Percentiles rank a stretch among this genome's conserved stretches.
phyloP scores from a whole-genome alignment of 2,797 vertebrate species.

The Pampus argenteus region DNA sequence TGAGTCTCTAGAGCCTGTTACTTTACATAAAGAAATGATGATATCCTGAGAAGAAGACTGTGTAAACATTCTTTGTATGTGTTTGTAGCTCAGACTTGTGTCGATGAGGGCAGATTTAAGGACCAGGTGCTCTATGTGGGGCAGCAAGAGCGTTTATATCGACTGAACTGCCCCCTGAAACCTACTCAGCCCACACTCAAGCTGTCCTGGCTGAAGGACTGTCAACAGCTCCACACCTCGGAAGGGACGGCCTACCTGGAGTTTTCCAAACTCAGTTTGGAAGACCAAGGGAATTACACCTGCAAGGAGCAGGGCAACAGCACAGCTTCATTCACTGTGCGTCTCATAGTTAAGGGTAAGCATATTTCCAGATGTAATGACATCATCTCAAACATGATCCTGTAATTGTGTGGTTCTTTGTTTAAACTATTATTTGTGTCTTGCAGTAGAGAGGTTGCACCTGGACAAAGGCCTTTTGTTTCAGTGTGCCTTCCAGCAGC shows the following conservation, averaged over 20 bases:
- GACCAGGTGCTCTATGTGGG: conserved; percentile 55
- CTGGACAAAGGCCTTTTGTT: conserved; percentile 53
- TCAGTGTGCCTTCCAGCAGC: conserved; percentile 24
- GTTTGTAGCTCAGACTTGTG: conserved; percentile 69
- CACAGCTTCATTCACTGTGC: conserved; percentile 65
- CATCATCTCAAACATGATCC: conserved; percentile 14
- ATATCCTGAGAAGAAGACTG: neutral
- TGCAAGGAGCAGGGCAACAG: conserved; percentile 55
- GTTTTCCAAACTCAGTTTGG: conserved; percentile 55
- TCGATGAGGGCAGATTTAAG: conserved; percentile 58
- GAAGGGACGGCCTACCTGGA: conserved; percentile 60
- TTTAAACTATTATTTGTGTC: conserved; percentile 11
- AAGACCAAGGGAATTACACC: conserved; percentile 79
- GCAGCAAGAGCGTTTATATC: conserved; percentile 45
- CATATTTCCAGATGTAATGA: conserved; percentile 10
- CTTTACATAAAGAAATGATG: too few species aligned
- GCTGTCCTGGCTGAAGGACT: conserved; percentile 75
- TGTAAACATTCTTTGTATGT: conserved; percentile 13
- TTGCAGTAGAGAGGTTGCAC: conserved; percentile 24
- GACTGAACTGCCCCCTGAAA: conserved; percentile 64
- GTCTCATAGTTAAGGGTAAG: conserved; percentile 69
- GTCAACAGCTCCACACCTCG: conserved; percentile 42
- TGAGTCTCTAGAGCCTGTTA: neutral
- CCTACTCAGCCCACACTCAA: neutral
- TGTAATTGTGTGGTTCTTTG: conserved; percentile 24